phyloP scores from a whole-genome alignment of 2,797 vertebrate genomes.

The Peromyscus melanophrys region DNA sequence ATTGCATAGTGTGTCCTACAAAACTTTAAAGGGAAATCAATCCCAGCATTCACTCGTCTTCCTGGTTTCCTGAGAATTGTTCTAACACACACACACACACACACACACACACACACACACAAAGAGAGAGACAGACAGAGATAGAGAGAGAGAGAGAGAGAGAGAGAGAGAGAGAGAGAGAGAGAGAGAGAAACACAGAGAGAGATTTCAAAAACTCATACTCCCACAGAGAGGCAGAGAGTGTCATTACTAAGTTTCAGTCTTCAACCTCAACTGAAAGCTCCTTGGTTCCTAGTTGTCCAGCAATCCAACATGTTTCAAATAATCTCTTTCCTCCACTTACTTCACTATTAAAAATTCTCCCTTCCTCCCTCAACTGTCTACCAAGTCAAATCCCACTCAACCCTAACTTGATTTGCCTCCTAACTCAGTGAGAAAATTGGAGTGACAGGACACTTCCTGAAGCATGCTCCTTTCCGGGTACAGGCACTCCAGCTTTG shows the following conservation, averaged over 20 bases:
- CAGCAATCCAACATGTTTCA: background rate
- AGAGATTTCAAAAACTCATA: background rate
- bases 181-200: background rate
- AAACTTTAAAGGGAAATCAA: background rate
- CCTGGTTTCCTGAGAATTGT: background rate
- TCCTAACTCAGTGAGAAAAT: background rate
- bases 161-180: background rate
- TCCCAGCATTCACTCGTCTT: background rate
- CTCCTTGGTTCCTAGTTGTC: background rate
- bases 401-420: background rate
- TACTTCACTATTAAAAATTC: background rate
- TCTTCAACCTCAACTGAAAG: background rate
- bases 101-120: background rate
- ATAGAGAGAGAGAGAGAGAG: background rate
- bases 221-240: background rate
- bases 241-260: background rate
- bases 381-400: background rate
- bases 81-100: background rate
- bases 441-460: background rate
- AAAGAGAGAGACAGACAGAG: too few species aligned
- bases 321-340: background rate
- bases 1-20: background rate
- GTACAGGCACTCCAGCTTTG: background rate
- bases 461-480: background rate
- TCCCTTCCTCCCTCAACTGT: background rate